Percentiles rank a stretch among this genome's conserved stretches.
These are phyloP conservation scores for Melanotus villosus DNA, from an alignment of 2,888 invertebrate species.

Conservation along the genomic window DNA sequence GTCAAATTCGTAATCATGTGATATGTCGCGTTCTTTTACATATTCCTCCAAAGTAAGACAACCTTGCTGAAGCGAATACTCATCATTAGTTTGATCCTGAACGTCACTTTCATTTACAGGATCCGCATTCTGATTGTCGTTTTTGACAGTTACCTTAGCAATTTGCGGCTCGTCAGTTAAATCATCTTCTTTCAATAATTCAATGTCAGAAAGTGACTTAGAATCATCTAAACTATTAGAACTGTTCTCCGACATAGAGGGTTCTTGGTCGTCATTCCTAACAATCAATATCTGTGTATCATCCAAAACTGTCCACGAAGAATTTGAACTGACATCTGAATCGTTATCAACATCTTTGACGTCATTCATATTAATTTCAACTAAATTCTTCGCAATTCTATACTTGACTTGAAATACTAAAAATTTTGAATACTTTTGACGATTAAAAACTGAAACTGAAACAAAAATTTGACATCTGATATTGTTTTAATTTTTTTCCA, in stretches of 20 bases:
- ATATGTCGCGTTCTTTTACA: slow-evolving; percentile 49
- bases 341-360: slow-evolving; percentile 51
- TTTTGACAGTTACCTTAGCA: too few relatives aligned
- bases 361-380: slow-evolving; percentile 45
- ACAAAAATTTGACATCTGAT: slow-evolving; percentile 45
- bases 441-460: slow-evolving; percentile 23
- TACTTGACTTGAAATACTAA: slow-evolving; percentile 16
- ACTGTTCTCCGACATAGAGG: too few relatives aligned
- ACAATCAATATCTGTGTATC: too few relatives aligned
- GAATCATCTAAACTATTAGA: background rate
- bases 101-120: background rate
- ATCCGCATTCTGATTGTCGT: too few relatives aligned
- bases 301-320: slow-evolving; percentile 61
- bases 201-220: background rate
- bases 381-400: background rate
- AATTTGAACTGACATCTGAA: slow-evolving; percentile 57
- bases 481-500: slow-evolving; percentile 16
- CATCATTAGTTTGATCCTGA: background rate
- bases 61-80: slow-evolving; percentile 33
- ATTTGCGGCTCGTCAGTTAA: background rate
- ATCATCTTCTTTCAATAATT: background rate
- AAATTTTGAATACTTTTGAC: slow-evolving; percentile 28
- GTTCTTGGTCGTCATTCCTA: background rate
- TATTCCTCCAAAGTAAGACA: slow-evolving; percentile 55
- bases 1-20: slow-evolving; percentile 51